phyloP scores from a whole-genome alignment of 2,888 invertebrate genomes.

The Drosophila picticornis region DNA sequence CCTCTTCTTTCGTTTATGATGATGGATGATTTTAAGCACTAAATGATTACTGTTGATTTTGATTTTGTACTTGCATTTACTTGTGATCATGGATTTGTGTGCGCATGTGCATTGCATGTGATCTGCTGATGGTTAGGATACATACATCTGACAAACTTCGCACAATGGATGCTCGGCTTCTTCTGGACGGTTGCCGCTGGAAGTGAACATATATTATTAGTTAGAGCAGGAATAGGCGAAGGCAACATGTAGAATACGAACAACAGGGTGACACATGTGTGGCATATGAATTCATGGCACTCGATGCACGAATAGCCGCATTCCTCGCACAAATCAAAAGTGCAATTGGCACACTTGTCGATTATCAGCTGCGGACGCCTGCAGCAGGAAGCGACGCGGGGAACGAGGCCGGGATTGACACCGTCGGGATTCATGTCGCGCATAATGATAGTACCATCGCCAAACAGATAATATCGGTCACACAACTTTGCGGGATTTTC shows the following conservation, averaged over 20 bases:
- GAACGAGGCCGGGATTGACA: slow-evolving; percentile 55
- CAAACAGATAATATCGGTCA: slow-evolving; percentile 64
- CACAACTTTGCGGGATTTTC: slow-evolving; percentile 26
- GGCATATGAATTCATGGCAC: slow-evolving; percentile 73
- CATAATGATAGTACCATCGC: slow-evolving; percentile 72
- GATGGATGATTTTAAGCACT: background rate
- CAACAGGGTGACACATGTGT: slow-evolving; percentile 76
- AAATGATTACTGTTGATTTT: background rate
- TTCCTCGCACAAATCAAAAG: slow-evolving; percentile 74
- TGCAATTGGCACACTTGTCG: slow-evolving; percentile 68
- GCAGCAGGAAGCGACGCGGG: slow-evolving; percentile 63
- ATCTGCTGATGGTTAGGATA: slow-evolving; percentile 13
- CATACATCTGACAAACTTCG: slow-evolving; percentile 72
- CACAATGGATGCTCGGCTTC: slow-evolving; percentile 72
- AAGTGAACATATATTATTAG: slow-evolving; percentile 4
- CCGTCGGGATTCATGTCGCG: slow-evolving; percentile 58
- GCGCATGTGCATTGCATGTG: background rate
- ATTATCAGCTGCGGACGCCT: slow-evolving; percentile 65
- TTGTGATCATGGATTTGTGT: background rate
- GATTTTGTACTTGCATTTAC: slow-evolving; percentile 6
- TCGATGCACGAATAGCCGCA: slow-evolving; percentile 80
- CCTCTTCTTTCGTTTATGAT: background rate
- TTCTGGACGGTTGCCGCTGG: slow-evolving; percentile 66
- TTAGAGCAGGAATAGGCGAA: background rate
- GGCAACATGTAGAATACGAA: slow-evolving; percentile 50